Conservation (phyloP, 2,113 vertebrate genomes). For the Symphodus melops region DNA sequence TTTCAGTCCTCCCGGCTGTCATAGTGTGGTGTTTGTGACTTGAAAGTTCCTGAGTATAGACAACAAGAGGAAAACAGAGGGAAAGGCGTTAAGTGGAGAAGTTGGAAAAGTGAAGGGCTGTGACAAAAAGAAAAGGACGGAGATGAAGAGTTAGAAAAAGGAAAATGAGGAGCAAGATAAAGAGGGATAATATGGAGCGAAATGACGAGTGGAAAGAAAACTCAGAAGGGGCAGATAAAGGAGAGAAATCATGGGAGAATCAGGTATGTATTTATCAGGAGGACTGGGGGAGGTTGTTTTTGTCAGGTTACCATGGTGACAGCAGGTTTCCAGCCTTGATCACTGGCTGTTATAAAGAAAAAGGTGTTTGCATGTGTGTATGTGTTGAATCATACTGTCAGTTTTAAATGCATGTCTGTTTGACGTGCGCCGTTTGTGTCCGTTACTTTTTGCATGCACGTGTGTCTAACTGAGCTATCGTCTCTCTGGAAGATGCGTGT, state of each 20-base stretch:
- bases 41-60: background rate
- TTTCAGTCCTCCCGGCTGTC: background rate
- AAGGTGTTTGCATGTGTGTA: constrained; percentile 15
- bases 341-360: constrained; percentile 54
- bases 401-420: constrained; percentile 14
- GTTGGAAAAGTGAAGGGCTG: background rate
- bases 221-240: background rate
- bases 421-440: too few species aligned
- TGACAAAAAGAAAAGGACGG: background rate
- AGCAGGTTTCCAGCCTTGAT: constrained; percentile 60
- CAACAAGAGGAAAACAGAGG: background rate
- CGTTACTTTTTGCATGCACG: background rate
- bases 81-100: constrained; percentile 12
- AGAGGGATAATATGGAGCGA: background rate
- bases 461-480: constrained; percentile 24
- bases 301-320: constrained; percentile 68
- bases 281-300: constrained; percentile 55
- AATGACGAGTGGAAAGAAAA: background rate
- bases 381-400: constrained; percentile 28
- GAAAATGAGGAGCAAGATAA: background rate
- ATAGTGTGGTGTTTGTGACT: constrained; percentile 4
- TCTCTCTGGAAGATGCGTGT: constrained; percentile 26
- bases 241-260: constrained; percentile 17
- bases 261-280: constrained; percentile 33
- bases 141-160: background rate